These are phyloP conservation scores for Cordilura impudica DNA, from an alignment of 2,888 invertebrate genomes.

Conservation along the genomic window DNA sequence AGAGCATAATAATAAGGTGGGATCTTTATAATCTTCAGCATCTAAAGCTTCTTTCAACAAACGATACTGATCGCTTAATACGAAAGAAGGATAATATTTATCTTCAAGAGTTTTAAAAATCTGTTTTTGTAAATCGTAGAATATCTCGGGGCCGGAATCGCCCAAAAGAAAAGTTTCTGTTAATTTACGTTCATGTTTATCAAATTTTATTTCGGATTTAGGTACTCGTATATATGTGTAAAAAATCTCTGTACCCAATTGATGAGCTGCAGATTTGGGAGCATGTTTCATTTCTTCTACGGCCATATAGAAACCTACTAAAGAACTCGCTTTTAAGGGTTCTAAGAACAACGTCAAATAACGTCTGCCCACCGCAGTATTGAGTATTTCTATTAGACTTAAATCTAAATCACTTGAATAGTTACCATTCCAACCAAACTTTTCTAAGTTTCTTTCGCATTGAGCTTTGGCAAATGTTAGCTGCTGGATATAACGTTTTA, in stretches of 20 bases:
- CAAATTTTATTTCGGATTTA: slow-evolving; percentile 88
- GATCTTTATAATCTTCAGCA: slow-evolving; percentile 77
- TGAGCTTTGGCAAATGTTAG: slow-evolving; percentile 88
- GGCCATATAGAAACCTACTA: slow-evolving; percentile 91
- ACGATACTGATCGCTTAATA: slow-evolving; percentile 91
- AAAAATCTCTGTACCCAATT: slow-evolving; percentile 93
- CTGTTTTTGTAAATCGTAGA: slow-evolving; percentile 90
- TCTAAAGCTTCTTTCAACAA: slow-evolving; percentile 78
- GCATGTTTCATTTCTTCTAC: slow-evolving; percentile 90
- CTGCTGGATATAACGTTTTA: slow-evolving; percentile 91
- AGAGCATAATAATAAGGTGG: slow-evolving; percentile 74
- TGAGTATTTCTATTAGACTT: slow-evolving; percentile 85
- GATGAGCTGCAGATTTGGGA: slow-evolving; percentile 88
- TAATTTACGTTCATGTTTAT: slow-evolving; percentile 87
- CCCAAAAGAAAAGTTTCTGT: slow-evolving; percentile 93
- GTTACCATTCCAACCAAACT: slow-evolving; percentile 88
- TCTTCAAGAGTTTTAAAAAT: slow-evolving; percentile 89
- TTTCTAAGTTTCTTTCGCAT: slow-evolving; percentile 87
- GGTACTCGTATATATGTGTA: slow-evolving; percentile 91
- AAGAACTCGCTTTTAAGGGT: slow-evolving; percentile 88
- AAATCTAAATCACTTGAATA: slow-evolving; percentile 81
- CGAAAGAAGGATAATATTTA: slow-evolving; percentile 92
- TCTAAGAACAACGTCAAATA: slow-evolving; percentile 90
- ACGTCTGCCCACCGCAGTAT: slow-evolving; percentile 88
- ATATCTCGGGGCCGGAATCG: slow-evolving; percentile 91